Percentiles rank a stretch among this genome's conserved stretches.
phyloP scores from a whole-genome alignment of 1,140 invertebrate genomes.

The Calycopis cecrops region DNA sequence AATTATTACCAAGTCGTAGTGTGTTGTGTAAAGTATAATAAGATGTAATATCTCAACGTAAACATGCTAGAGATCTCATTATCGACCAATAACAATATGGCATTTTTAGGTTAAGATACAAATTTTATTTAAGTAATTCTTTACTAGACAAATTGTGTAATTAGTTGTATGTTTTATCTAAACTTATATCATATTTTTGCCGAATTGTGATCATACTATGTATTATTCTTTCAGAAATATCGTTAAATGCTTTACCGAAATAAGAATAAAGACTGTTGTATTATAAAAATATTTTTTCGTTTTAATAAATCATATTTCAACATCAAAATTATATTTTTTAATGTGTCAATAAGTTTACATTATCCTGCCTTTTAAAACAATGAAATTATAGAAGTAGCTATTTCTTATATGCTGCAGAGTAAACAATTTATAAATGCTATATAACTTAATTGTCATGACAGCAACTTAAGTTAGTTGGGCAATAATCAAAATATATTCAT shows the following conservation, averaged over 20 bases:
- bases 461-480: no score
- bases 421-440: no score
- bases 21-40: constrained; percentile 54
- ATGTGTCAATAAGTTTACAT: no score
- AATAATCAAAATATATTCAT: no score
- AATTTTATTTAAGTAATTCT: constrained; percentile 56
- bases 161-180: constrained; percentile 39
- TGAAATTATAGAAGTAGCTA: neutral
- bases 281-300: constrained; percentile 60
- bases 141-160: constrained; percentile 44
- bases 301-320: constrained; percentile 55
- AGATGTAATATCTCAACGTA: constrained; percentile 56
- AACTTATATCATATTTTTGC: constrained; percentile 35
- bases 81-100: constrained; percentile 73
- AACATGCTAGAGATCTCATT: constrained; percentile 70
- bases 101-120: constrained; percentile 71
- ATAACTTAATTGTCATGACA: no score
- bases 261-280: constrained; percentile 75
- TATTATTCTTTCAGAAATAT: constrained; percentile 52
- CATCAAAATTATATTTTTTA: constrained; percentile 20
- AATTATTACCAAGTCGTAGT: constrained; percentile 57
- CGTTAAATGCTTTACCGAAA: constrained; percentile 62
- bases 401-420: neutral
- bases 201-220: constrained; percentile 60
- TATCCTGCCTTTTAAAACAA: neutral